A percentile compares a stretch with the other conserved stretches of the same genome.
These are phyloP conservation scores for Bombus picipes DNA, from an alignment of 1,140 invertebrate genomes.

Conservation along the genomic window DNA sequence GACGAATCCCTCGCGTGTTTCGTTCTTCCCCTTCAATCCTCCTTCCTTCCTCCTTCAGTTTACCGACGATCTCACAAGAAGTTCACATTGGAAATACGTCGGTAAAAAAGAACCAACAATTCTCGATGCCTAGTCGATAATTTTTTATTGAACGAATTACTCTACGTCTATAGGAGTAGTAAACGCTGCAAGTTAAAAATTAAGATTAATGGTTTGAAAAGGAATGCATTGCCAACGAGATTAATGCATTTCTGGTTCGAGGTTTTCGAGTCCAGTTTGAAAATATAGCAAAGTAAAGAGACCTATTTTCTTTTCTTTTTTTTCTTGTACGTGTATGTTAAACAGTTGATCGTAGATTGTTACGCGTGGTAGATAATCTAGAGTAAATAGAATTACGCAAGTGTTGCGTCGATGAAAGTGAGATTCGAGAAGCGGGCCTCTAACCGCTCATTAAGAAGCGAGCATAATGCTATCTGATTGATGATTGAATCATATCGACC, in stretches of 20 bases:
- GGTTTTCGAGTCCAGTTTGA: not conserved
- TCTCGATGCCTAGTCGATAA: not conserved
- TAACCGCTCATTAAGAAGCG: conserved; percentile 29
- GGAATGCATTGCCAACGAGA: not conserved
- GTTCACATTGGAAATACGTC: not conserved
- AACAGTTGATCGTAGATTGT: not conserved
- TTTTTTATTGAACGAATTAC: not conserved
- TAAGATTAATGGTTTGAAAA: conserved; percentile 8
- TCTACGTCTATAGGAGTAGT: not conserved
- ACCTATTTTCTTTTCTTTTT: not conserved
- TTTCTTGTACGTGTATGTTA: not conserved
- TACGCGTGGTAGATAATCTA: conserved; percentile 2
- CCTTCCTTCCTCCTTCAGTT: not conserved
- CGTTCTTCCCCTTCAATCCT: not conserved
- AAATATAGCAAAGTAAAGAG: not conserved
- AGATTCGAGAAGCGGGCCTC: conserved; percentile 15
- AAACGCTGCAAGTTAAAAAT: not conserved
- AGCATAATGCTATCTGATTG: conserved; percentile 45
- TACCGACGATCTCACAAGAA: not conserved
- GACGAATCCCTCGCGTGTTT: not conserved
- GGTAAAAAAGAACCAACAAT: not conserved
- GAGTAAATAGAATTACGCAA: conserved; percentile 30
- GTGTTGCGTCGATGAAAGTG: not conserved
- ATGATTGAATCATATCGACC: conserved; percentile 48
- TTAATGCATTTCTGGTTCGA: not conserved